Conservation (phyloP, 1,140 invertebrate species). For the Cataglyphis hispanica region DNA sequence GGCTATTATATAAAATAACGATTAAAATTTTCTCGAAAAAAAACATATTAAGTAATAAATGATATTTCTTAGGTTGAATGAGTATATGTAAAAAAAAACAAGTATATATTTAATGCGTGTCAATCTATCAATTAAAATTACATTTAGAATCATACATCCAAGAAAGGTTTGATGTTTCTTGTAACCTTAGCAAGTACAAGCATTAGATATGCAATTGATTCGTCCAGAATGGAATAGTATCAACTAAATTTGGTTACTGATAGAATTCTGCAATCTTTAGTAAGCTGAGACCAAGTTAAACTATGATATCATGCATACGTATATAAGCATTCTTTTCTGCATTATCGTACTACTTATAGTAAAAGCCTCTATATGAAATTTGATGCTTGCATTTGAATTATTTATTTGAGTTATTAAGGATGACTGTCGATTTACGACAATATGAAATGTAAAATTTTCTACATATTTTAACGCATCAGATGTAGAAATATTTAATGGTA, state of each 20-base stretch:
- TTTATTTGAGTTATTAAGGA: neutral
- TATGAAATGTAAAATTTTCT: neutral
- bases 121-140: slow-evolving; percentile 6
- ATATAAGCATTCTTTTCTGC: slow-evolving; percentile 67
- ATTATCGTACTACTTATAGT: slow-evolving; percentile 71
- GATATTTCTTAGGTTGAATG: neutral
- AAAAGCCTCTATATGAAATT: slow-evolving; percentile 49
- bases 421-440: neutral
- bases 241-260: slow-evolving; percentile 5
- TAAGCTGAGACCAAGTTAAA: slow-evolving; percentile 42
- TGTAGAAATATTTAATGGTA: neutral
- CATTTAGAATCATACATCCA: neutral
- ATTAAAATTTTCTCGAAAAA: neutral
- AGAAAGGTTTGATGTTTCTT: neutral
- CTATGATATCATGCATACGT: slow-evolving; percentile 45
- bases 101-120: no score
- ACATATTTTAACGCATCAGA: neutral
- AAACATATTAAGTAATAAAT: neutral
- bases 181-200: neutral
- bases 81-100: neutral
- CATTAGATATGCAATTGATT: neutral
- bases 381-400: neutral
- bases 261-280: slow-evolving; percentile 15
- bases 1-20: neutral
- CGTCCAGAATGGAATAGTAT: neutral